Evolutionary conservation across 2,888 invertebrate species (phyloP).

Genomic region (Drosophila rubida): DNA sequence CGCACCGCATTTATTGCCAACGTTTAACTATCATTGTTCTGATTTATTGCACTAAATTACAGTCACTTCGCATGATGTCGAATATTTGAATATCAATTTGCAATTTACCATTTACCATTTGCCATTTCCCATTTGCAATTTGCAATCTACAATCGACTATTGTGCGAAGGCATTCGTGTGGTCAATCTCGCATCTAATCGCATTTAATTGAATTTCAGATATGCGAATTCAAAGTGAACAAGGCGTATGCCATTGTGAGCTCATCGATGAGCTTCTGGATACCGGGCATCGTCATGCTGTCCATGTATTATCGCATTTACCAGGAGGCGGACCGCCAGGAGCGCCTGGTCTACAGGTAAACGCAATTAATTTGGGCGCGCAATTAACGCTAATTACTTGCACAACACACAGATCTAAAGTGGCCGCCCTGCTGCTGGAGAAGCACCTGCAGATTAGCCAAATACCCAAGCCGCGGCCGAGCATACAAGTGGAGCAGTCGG

Average conservation of each 20-base stretch:
- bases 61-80: conserved; percentile 1
- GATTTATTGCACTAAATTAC: conserved; percentile 39
- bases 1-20: conserved; percentile 21
- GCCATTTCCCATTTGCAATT: too few species aligned
- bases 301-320: conserved; percentile 96
- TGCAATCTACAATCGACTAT: neutral
- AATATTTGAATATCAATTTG: conserved; percentile 9
- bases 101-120: neutral
- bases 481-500: conserved; percentile 90
- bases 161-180: neutral
- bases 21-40: conserved; percentile 5
- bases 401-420: conserved; percentile 90
- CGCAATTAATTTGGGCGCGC: conserved; percentile 42
- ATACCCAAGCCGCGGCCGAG: conserved; percentile 90
- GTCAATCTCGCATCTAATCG: conserved; percentile 4
- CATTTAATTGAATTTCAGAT: conserved; percentile 74
- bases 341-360: conserved; percentile 92
- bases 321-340: conserved; percentile 94
- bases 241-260: conserved; percentile 93
- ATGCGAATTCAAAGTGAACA: conserved; percentile 94
- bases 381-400: conserved; percentile 57
- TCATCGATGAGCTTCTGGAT: conserved; percentile 97
- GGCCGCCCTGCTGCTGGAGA: conserved; percentile 93
- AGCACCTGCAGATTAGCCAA: conserved; percentile 95
- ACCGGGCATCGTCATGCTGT: conserved; percentile 96